A percentile compares a stretch with the other conserved stretches of the same genome.
These are phyloP conservation scores for Scaptodrosophila latifasciaeformis DNA, from an alignment of 2,888 invertebrate species.

Conservation along the genomic window DNA sequence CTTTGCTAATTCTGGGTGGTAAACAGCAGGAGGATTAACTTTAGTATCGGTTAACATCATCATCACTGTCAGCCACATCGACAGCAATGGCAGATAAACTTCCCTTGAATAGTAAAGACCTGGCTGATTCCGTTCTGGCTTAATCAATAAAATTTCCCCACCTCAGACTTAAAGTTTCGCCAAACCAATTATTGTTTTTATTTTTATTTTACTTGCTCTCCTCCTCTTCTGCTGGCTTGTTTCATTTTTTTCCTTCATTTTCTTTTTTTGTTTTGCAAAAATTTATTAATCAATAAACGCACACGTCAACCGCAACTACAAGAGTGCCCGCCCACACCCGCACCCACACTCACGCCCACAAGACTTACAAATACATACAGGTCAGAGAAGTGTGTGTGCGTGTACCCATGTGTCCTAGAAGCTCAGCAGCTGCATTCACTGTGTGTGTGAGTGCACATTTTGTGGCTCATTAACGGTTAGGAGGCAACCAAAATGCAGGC, in stretches of 20 bases:
- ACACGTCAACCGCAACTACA: slow-evolving; percentile 40
- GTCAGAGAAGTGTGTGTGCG: neutral
- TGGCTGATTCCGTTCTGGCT: neutral
- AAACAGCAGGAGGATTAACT: slow-evolving; percentile 33
- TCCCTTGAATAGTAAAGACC: no score
- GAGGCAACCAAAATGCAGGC: slow-evolving; percentile 45
- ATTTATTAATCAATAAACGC: slow-evolving; percentile 58
- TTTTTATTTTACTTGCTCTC: no score
- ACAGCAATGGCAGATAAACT: neutral
- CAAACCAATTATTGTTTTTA: slow-evolving; percentile 19
- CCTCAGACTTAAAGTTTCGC: slow-evolving; percentile 17
- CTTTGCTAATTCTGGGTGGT: slow-evolving; percentile 51
- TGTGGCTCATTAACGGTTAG: slow-evolving; percentile 69
- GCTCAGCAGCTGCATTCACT: neutral
- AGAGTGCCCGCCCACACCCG: slow-evolving; percentile 23
- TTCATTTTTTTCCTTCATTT: slow-evolving; percentile 4
- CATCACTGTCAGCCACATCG: slow-evolving; percentile 15
- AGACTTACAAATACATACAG: neutral
- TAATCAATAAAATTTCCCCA: slow-evolving; percentile 48
- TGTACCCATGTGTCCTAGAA: neutral
- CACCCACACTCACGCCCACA: slow-evolving; percentile 3
- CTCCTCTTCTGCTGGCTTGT: neutral
- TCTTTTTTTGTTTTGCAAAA: slow-evolving; percentile 28
- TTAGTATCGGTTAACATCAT: no score
- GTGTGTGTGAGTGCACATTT: slow-evolving; percentile 14